A percentile compares a stretch with the other conserved stretches of the same genome.
Conservation (phyloP, 2,113 vertebrate genomes). For the Gasterosteus nipponicus region DNA sequence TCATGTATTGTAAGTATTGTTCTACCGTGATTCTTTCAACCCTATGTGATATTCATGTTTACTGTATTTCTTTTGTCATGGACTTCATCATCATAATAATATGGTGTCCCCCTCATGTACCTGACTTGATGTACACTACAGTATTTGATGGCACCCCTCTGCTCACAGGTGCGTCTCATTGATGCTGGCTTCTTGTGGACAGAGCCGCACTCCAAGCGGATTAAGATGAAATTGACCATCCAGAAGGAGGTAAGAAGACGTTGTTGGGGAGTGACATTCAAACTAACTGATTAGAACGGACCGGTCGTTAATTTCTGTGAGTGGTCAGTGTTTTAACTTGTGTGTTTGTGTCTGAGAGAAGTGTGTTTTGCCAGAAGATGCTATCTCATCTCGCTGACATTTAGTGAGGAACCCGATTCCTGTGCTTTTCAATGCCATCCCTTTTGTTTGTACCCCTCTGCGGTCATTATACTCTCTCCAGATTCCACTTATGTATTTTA, state of each 20-base stretch:
- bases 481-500: conserved; percentile 4
- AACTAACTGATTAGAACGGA: not conserved
- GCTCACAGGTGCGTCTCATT: conserved; percentile 90
- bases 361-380: conserved; percentile 32
- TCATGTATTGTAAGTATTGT: not conserved
- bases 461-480: conserved; percentile 5
- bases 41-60: not conserved
- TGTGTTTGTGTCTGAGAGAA: conserved; percentile 22
- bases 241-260: conserved; percentile 91
- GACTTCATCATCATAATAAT: not conserved
- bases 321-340: conserved; percentile 4
- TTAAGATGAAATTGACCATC: conserved; percentile 95
- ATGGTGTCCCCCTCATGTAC: not conserved
- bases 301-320: not conserved
- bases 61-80: not conserved
- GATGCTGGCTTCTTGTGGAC: conserved; percentile 98
- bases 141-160: not conserved
- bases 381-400: conserved; percentile 67
- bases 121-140: not conserved
- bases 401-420: conserved; percentile 57
- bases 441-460: conserved; percentile 40
- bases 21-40: not conserved
- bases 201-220: conserved; percentile 96
- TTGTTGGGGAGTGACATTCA: conserved; percentile 38
- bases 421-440: conserved; percentile 11